These are phyloP conservation scores for Hephaestus fuliginosus DNA, from an alignment of 2,797 vertebrate species.

Conservation along the genomic window DNA sequence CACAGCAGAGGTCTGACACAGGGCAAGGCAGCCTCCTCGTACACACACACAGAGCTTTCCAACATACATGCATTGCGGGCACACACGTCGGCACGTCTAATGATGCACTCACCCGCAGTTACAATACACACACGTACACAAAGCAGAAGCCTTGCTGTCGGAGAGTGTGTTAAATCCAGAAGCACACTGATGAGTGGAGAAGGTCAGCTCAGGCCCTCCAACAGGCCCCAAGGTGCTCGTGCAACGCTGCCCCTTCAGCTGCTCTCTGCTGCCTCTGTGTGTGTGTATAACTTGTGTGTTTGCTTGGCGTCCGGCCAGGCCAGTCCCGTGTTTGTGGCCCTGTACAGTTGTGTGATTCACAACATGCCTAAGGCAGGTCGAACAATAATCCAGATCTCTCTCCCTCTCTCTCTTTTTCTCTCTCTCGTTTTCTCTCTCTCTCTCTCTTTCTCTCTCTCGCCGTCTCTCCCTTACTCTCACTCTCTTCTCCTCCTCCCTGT, in stretches of 20 bases:
- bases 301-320: slow-evolving; percentile 64
- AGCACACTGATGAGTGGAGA: slow-evolving; percentile 59
- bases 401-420: background rate
- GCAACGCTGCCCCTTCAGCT: slow-evolving; percentile 66
- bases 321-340: slow-evolving; percentile 65
- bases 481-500: slow-evolving; percentile 57
- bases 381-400: slow-evolving; percentile 60
- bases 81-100: slow-evolving; percentile 46
- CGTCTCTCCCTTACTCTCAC: slow-evolving; percentile 24
- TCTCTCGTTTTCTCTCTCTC: slow-evolving; percentile 9
- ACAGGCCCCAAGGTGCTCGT: slow-evolving; percentile 60
- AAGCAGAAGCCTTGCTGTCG: slow-evolving; percentile 35
- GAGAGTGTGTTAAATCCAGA: slow-evolving; percentile 58
- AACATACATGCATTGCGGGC: slow-evolving; percentile 46
- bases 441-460: slow-evolving; percentile 10
- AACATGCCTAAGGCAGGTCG: slow-evolving; percentile 68
- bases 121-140: slow-evolving; percentile 37
- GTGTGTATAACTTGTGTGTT: slow-evolving; percentile 52
- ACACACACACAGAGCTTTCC: slow-evolving; percentile 53
- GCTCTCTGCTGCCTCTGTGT: slow-evolving; percentile 41
- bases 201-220: slow-evolving; percentile 72
- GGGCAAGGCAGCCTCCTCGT: slow-evolving; percentile 68
- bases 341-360: slow-evolving; percentile 75
- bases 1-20: slow-evolving; percentile 81
- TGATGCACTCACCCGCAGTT: slow-evolving; percentile 47